Base-by-base conservation (phyloP, 2,888 invertebrate species). In the Empis stercorea region DNA sequence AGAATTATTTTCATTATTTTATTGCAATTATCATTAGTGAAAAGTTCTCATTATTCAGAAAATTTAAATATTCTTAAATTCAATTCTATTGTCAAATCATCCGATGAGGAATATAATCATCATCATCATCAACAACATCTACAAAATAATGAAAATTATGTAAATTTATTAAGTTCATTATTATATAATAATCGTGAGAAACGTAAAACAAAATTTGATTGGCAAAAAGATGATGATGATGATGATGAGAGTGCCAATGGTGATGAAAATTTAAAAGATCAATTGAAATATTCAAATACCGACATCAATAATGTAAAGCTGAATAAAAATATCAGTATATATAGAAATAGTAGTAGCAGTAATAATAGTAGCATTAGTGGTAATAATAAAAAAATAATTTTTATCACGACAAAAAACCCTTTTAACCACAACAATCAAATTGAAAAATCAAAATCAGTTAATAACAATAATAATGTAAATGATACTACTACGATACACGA, bases 161-260 rank as follows among this genome's bases (percentile, higher is more conserved):
- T 38, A 43, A 16, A 39, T 44, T 4, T 27, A 27, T 27, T 27
- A 27, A 27, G 23, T n/a, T 34, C 34, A 34, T 34, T n/a, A 34
- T 34, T 34, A 34, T 34, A 9, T 37, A 34, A 36, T 16, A 37
- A 17, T 16, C 43, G 45, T 13, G 7, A 17, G n/a, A 23, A 14
- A 20, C n/a, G 43, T 38, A 39, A 39, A 16, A 20, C 23, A 5
- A 43, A 39, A 13, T 50, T 50, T 27, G 52, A 52, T 48, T 50
- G 50, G 50, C 50, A 48, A 41, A 43, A 43, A 43, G 47, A 42
- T 34, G 16, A 38, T 2, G 38, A 15, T n/a, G 42, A 45, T n/a
- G 36, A 32, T 13, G 20, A 27, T 20, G 32, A 23, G n/a, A 38
- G 14, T 20, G 6, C 15, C 11, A 36, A 45, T n/a, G n/a, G 4